Evolutionary conservation across 2,888 invertebrate genomes (phyloP).

Genomic region (Thereva unica): DNA sequence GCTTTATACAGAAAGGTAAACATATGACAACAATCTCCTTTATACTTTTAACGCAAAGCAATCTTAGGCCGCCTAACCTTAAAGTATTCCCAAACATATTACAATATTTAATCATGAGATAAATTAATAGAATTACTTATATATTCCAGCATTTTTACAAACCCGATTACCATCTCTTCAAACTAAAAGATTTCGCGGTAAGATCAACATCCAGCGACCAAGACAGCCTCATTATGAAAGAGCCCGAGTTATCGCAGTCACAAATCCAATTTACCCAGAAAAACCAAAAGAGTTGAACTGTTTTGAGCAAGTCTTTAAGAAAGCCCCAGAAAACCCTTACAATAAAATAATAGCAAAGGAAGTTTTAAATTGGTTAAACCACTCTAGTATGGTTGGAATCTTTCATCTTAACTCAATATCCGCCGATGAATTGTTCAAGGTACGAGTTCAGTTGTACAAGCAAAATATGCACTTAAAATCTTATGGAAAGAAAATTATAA

Average conservation of each 20-base stretch:
- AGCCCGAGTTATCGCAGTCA: conserved; percentile 67
- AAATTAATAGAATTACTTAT: neutral
- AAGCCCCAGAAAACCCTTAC: conserved; percentile 68
- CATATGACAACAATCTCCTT: neutral
- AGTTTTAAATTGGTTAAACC: conserved; percentile 69
- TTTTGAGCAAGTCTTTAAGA: conserved; percentile 50
- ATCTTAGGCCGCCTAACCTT: conserved; percentile 25
- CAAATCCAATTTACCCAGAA: conserved; percentile 66
- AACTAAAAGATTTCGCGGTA: conserved; percentile 70
- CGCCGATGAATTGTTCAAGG: conserved; percentile 67
- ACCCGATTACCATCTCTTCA: conserved; percentile 59
- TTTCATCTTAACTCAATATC: conserved; percentile 73
- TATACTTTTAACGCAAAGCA: too few relatives aligned
- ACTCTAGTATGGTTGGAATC: conserved; percentile 72
- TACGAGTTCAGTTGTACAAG: conserved; percentile 66
- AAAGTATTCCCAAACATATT: conserved; percentile 21
- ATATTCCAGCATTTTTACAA: conserved; percentile 59
- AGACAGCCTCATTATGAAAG: conserved; percentile 71
- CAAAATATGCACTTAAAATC: conserved; percentile 71
- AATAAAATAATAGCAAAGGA: conserved; percentile 74
- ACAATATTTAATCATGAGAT: neutral
- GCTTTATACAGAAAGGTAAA: conserved; percentile 34
- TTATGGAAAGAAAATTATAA: conserved; percentile 69
- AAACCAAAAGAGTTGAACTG: conserved; percentile 63
- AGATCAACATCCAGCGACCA: conserved; percentile 79